Conservation (phyloP, 2,888 invertebrate species). For the Drosophila barbarae region DNA sequence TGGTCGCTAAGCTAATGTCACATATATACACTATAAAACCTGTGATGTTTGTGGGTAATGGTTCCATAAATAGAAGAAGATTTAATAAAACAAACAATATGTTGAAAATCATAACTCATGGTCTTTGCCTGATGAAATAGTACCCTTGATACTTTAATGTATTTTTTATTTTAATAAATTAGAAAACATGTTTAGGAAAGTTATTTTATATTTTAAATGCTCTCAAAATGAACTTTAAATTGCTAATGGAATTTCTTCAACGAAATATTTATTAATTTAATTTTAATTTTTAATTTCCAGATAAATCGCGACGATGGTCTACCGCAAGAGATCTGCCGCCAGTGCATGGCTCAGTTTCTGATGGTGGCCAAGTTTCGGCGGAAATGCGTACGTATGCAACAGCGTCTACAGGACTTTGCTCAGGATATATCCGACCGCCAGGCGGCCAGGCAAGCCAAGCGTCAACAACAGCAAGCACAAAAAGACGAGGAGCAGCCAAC, state of each 20-base stretch:
- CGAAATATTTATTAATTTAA: slow-evolving; percentile 10
- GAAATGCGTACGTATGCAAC: slow-evolving; percentile 73
- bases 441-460: slow-evolving; percentile 43
- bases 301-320: slow-evolving; percentile 72
- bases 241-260: no score
- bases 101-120: neutral
- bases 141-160: neutral
- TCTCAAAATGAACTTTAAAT: no score
- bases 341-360: slow-evolving; percentile 74
- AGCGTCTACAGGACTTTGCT: slow-evolving; percentile 57
- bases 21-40: slow-evolving; percentile 1
- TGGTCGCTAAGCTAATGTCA: slow-evolving; percentile 11
- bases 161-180: neutral
- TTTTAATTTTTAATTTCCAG: slow-evolving; percentile 47
- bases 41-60: neutral
- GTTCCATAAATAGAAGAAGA: slow-evolving; percentile 3
- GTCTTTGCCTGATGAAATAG: neutral
- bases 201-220: neutral
- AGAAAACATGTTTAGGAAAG: neutral
- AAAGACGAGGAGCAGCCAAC: slow-evolving; percentile 14
- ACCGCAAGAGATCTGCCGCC: slow-evolving; percentile 75
- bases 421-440: slow-evolving; percentile 44
- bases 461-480: slow-evolving; percentile 19
- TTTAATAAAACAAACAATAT: neutral
- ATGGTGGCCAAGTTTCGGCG: slow-evolving; percentile 77